These are phyloP conservation scores for Trachelus iudaicus DNA, from an alignment of 2,888 invertebrate species.

Conservation along the genomic window DNA sequence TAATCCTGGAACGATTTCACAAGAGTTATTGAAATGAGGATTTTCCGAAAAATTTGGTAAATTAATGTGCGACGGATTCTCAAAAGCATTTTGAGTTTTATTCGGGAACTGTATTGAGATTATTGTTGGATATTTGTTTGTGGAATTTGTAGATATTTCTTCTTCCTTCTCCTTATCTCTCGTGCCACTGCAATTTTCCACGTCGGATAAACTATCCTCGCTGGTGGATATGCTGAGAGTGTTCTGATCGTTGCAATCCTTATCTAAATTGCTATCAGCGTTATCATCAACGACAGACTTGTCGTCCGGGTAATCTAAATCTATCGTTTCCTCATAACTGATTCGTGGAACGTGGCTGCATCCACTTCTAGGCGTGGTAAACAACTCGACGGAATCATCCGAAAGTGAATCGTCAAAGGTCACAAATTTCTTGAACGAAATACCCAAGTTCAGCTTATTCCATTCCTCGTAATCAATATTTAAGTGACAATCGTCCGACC, in stretches of 20 bases:
- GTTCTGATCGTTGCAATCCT: background rate
- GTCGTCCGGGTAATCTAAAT: background rate
- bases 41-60: background rate
- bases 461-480: slow-evolving; percentile 42
- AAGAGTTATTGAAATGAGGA: background rate
- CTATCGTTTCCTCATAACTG: background rate
- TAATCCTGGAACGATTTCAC: background rate
- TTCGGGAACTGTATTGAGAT: too few relatives aligned
- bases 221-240: background rate
- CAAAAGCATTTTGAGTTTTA: too few relatives aligned
- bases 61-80: too few relatives aligned
- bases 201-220: background rate
- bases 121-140: too few relatives aligned
- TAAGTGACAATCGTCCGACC: slow-evolving; percentile 42
- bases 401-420: slow-evolving; percentile 51
- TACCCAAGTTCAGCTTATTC: slow-evolving; percentile 32
- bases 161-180: background rate
- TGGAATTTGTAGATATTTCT: too few relatives aligned
- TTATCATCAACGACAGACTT: background rate
- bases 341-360: background rate
- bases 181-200: background rate
- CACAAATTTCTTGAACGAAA: slow-evolving; percentile 47
- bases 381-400: slow-evolving; percentile 3
- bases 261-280: background rate
- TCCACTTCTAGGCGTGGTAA: background rate